Evolutionary conservation across 2,888 invertebrate species (phyloP), one percentile per base, ranked within the genome.

Genomic region (Cistogaster globosa): DNA sequence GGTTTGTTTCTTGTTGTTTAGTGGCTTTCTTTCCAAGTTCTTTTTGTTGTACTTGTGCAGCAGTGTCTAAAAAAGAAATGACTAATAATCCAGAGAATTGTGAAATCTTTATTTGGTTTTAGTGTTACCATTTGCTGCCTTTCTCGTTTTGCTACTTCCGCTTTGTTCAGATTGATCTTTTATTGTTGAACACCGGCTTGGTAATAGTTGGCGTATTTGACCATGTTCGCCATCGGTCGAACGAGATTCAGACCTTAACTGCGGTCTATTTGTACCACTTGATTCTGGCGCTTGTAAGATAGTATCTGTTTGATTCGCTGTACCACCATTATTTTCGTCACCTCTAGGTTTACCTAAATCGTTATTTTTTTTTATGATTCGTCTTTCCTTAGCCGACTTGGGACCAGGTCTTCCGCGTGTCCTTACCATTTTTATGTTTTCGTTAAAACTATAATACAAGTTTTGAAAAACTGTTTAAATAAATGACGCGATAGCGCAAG

Each of bases 161-260:
- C 32, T 32, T 8, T 7, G 32, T 5, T 42, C 11, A 12, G 42
- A 4, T 42, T 38, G 9, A 76, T 16, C 48, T 16, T 82, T 86
- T 5, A 86, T 22, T 16, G 90, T 90, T 0, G 89, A 88, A 42
- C 84, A 82, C 5, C 85, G 76, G 0, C 74, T 72, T 16, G 77
- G 83, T 7, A 53, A 57, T n/a, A 57, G 38, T 22, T 78, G 69
- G 1, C 53, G 9, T 86, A 82, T n/a, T 55, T 78, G 22, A 3
- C 63, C 87, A 0, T 87, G 0, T 67, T 75, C 2, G 87, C 85
- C 18, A 86, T 87, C 22, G 87, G 57, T 26, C 12, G n/a, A n/a
- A n/a, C 11, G 62, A 42, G 48, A 69, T 7, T 11, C 12, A 0
- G 45, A 7, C 6, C 16, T 8, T 14, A 1, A 51, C 1, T 51